phyloP scores from a whole-genome alignment of 2,113 vertebrate genomes.

The Ailuropoda melanoleuca region DNA sequence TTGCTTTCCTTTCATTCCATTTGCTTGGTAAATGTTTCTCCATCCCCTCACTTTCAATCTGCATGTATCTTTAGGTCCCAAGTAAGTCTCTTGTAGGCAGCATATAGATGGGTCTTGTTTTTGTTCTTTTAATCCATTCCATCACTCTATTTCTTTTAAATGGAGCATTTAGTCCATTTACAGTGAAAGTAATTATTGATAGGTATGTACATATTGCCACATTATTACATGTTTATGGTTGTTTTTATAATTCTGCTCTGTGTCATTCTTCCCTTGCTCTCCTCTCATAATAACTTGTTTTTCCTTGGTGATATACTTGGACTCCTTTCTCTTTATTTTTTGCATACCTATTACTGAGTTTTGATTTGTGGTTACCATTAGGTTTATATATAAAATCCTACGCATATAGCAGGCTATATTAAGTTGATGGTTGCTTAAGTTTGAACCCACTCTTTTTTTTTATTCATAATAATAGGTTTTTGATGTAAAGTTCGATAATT shows the following conservation, averaged over 20 bases:
- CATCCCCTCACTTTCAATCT: neutral
- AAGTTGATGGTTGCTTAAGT: neutral
- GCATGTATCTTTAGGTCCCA: neutral
- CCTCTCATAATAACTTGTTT: neutral
- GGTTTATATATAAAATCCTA: neutral
- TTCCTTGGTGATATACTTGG: neutral
- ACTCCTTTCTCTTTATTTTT: neutral
- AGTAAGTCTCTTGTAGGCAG: neutral
- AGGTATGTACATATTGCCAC: neutral
- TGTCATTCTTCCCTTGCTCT: neutral
- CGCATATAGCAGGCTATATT: neutral
- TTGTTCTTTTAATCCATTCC: neutral
- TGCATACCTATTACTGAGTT: neutral
- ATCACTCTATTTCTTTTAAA: neutral
- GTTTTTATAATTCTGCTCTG: neutral
- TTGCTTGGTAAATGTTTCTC: neutral
- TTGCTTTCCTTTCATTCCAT: neutral
- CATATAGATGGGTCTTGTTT: neutral
- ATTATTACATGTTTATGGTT: neutral
- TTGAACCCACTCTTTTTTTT: neutral
- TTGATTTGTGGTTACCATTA: neutral
- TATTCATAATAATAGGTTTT: too few relatives aligned
- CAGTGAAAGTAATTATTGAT: neutral
- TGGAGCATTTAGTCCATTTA: neutral
- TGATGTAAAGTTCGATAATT: too few relatives aligned